These are phyloP conservation scores for Caenorhabditis macrosperma DNA, from an alignment of 2,888 invertebrate species.

Conservation along the genomic window DNA sequence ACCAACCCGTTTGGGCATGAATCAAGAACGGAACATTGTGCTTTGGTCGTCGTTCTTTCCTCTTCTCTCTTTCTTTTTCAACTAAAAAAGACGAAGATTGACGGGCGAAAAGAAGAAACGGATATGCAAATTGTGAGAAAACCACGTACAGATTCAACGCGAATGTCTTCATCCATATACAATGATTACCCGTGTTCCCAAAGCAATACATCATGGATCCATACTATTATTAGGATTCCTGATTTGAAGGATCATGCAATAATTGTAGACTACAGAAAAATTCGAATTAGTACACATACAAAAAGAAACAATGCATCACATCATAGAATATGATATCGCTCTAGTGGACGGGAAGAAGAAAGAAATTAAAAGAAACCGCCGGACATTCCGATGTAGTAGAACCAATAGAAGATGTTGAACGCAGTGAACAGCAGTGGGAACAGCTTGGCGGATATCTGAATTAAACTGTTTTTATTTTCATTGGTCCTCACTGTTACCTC, in stretches of 20 bases:
- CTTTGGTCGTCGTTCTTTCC: background rate
- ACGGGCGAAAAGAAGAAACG: background rate
- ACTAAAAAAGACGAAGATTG: background rate
- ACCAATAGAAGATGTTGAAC: slow-evolving; percentile 80
- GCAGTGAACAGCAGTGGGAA: slow-evolving; percentile 79
- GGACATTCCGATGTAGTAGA: slow-evolving; percentile 79
- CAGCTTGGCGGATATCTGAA: slow-evolving; percentile 78
- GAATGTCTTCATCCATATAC: background rate
- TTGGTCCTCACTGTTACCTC: slow-evolving; percentile 65
- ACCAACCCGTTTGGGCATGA: background rate
- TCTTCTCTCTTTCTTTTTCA: background rate
- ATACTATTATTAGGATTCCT: no score
- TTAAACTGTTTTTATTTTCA: background rate
- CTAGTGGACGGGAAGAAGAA: background rate
- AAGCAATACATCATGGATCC: background rate
- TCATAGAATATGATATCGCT: slow-evolving; percentile 29
- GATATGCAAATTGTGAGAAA: background rate
- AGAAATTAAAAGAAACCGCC: slow-evolving; percentile 65
- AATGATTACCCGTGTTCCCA: background rate
- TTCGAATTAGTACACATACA: slow-evolving; percentile 3
- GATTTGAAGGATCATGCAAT: no score
- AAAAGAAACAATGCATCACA: slow-evolving; percentile 33
- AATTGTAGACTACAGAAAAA: background rate
- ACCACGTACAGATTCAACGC: no score
- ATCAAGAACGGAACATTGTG: slow-evolving; percentile 20